phyloP scores from a whole-genome alignment of 92 coral and sea anemone genomes.

The Palythoa grandis region DNA sequence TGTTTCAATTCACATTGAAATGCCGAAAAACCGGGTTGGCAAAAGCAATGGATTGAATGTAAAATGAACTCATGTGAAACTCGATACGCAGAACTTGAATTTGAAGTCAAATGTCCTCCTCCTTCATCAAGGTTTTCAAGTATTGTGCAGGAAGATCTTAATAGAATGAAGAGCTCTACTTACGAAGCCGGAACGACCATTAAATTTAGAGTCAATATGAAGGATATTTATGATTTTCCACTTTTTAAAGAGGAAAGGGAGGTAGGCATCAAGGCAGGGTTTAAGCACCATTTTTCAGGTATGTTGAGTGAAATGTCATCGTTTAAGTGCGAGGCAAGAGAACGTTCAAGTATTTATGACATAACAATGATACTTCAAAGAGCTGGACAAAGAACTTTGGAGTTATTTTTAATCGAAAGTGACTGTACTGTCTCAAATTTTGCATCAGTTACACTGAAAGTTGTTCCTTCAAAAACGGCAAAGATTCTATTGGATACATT shows the following conservation, averaged over 20 bases:
- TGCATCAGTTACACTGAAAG: not conserved
- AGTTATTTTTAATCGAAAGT: slow-evolving; percentile 1
- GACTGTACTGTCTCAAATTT: not conserved
- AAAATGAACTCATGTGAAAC: not conserved
- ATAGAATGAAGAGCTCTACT: not conserved
- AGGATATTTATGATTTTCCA: slow-evolving; percentile 1
- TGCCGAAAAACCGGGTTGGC: slow-evolving; percentile 15
- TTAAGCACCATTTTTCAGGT: not conserved
- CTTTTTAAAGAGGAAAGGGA: not conserved
- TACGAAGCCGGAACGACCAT: slow-evolving; percentile 9
- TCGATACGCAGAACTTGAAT: not conserved
- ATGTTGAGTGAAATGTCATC: not conserved
- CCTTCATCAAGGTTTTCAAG: not conserved
- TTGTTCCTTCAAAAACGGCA: not conserved
- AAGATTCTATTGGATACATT: not conserved
- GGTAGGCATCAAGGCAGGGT: not conserved
- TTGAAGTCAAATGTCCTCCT: not conserved
- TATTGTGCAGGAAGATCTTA: slow-evolving; percentile 11
- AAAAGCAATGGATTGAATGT: slow-evolving; percentile 12
- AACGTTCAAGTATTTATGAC: slow-evolving; percentile 3
- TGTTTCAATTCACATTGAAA: not conserved
- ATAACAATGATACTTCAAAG: slow-evolving; percentile 14
- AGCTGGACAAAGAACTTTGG: slow-evolving; percentile 4
- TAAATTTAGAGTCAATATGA: slow-evolving; percentile 3
- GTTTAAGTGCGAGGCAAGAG: not conserved